Evolutionary conservation across 2,888 invertebrate genomes (phyloP), one percentile per base, ranked within the genome.

Genomic region (Oxytorus armatus): DNA sequence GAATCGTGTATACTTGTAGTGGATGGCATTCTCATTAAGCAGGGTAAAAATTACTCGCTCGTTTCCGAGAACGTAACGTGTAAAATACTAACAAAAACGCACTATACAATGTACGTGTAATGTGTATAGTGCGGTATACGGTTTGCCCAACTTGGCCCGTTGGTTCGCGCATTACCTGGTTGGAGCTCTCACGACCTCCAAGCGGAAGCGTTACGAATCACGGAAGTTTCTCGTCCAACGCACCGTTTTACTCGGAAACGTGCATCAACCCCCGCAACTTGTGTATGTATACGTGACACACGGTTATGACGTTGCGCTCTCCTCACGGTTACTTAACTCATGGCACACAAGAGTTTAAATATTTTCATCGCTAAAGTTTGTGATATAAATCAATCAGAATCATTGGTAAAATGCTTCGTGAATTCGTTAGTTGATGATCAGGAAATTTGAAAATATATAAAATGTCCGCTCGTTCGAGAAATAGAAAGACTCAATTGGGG

Each of bases 171-270:
- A 44, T 25, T 21, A 61, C 42, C 42, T 61, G 42, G 25, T 44
- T 44, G 36, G 21, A 36, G 18, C 21, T 18, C 33, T 36, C 23
- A 51, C 66, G 51, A 49, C n/a, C 36, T 36, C 33, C 49, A 33
- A 36, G 51, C 49, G 66, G 66, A 66, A 51, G 51, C 51, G 21
- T 66, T 66, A 66, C 49, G 66, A 36, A 49, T 49, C 51, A 49
- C 66, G 49, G 51, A 66, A 66, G 66, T 66, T 49, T 66, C 66
- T 66, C 51, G 66, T 66, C 66, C 66, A 51, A 51, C 66, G 36
- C 66, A 66, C 66, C 49, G 66, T 51, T 51, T 66, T 66, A 66
- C 66, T 51, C 49, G 66, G 66, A 66, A 66, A 66, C 51, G 36
- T 36, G 66, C 33, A 36, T 51, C 36, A 49, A 51, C 18, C 23